Evolutionary conservation across 1,140 invertebrate species (phyloP).

Genomic region (Aphidius ervi): DNA sequence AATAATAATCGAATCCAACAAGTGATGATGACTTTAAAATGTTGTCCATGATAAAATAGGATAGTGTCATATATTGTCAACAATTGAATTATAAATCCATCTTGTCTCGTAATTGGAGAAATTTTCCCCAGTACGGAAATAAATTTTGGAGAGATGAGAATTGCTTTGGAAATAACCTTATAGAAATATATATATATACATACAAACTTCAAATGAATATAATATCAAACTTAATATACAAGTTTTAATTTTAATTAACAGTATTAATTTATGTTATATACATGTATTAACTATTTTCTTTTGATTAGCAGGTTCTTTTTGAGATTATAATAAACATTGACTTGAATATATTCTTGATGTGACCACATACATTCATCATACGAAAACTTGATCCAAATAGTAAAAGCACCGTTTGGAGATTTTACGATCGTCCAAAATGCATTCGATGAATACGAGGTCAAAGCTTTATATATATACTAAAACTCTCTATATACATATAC

Average conservation of each 20-base stretch:
- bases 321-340: too few relatives aligned
- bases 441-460: constrained; percentile 14
- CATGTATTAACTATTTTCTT: too few relatives aligned
- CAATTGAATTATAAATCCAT: constrained; percentile 25
- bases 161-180: constrained; percentile 21
- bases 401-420: constrained; percentile 12
- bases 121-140: constrained; percentile 18
- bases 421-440: constrained; percentile 11
- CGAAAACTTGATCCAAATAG: neutral
- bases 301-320: too few relatives aligned
- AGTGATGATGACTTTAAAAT: too few relatives aligned
- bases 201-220: too few relatives aligned
- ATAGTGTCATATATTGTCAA: constrained; percentile 16
- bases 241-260: too few relatives aligned
- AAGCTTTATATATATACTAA: constrained; percentile 8
- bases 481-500: neutral
- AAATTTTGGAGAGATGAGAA: constrained; percentile 11
- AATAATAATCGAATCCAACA: too few relatives aligned
- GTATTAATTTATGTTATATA: too few relatives aligned
- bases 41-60: neutral
- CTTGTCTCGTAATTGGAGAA: constrained; percentile 22
- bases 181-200: neutral
- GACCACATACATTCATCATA: too few relatives aligned
- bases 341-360: too few relatives aligned
- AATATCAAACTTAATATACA: too few relatives aligned